Conservation (phyloP, 2,888 invertebrate species). For the Ischnura elegans region DNA sequence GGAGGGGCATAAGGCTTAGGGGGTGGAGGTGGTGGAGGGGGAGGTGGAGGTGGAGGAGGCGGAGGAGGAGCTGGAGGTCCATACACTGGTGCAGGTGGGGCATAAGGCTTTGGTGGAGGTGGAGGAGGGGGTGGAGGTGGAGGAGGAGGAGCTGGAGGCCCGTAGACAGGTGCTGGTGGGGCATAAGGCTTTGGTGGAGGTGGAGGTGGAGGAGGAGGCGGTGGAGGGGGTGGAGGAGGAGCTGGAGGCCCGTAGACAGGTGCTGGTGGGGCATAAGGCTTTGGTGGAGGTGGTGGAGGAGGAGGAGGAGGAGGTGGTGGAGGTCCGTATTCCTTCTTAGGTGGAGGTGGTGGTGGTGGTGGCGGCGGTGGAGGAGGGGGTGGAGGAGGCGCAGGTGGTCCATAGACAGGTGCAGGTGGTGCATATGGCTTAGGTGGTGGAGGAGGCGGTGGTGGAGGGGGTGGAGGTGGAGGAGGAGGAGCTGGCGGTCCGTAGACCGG, state of each 20-base stretch:
- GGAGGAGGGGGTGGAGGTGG: slow-evolving; percentile 44
- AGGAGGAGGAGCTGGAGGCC: slow-evolving; percentile 71
- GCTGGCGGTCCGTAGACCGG: slow-evolving; percentile 71
- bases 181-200: slow-evolving; percentile 69
- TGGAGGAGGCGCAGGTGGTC: slow-evolving; percentile 71
- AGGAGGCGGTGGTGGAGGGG: slow-evolving; percentile 70
- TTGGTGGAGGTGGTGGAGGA: slow-evolving; percentile 70
- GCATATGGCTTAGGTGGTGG: slow-evolving; percentile 70
- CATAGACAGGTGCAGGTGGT: slow-evolving; percentile 70
- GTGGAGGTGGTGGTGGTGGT: slow-evolving; percentile 69
- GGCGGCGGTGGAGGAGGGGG: slow-evolving; percentile 70
- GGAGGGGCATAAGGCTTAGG: slow-evolving; percentile 68
- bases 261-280: slow-evolving; percentile 68
- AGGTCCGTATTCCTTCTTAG: slow-evolving; percentile 70
- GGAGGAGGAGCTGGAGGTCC: slow-evolving; percentile 63
- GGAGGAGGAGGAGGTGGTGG: slow-evolving; percentile 73
- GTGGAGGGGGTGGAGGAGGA: slow-evolving; percentile 68
- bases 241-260: slow-evolving; percentile 63
- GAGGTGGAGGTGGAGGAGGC: slow-evolving; percentile 60
- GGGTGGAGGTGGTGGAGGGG: slow-evolving; percentile 68
- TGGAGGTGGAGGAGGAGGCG: slow-evolving; percentile 72
- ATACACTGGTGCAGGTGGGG: slow-evolving; percentile 13
- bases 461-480: slow-evolving; percentile 71
- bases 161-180: slow-evolving; percentile 69
- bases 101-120: slow-evolving; percentile 43